Base-by-base conservation (phyloP, 2,888 invertebrate species). In the Schizotus pectinicornis region DNA sequence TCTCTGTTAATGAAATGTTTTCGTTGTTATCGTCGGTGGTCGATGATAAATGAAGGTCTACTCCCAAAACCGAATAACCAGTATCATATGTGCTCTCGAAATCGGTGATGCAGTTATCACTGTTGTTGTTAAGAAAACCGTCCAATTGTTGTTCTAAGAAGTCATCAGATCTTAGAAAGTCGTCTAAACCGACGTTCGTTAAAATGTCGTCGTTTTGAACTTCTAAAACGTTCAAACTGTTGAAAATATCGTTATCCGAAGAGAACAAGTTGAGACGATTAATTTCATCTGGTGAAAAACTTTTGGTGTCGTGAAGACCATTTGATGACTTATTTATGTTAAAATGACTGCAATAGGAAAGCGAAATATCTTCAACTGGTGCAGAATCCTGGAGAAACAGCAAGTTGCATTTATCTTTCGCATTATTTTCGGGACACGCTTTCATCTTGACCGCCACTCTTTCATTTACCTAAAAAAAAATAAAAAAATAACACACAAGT, bases 31-130 rank as follows among this genome's bases (percentile, higher is more conserved):
- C 59, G 39, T 63, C 66, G 12, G 67, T 64, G 30, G 70, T 35
- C 31, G 36, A 41, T 1, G 51, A 68, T 36, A 75, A 63, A 60
- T 74, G 67, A 41, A 76, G 64, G 59, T 75, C 71, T 1, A 75
- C 74, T 3, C 76, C 76, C 35, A 77, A 65, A 30, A 75, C 74
- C 13, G 75, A 75, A 48, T 70, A 70, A 39, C 64, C 61, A 39
- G 59, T 64, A 22, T 64, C 58, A 33, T 39, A 9, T 42, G 42
- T 9, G 1, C 39, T 42, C 8, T 39, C 35, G 7, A 32, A 8
- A 13, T 41, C 48, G 22, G 30, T 6, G 6, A 58, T 42, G 33
- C 41, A 32, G n/a, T 51, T 56, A 7, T 60, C 35, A 11, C 30
- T 7, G 33, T 47, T 13, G 47, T 30, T 14, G 47, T 36, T 41